Evolutionary conservation across 2,113 vertebrate species (phyloP).

Genomic region (Numida meleagris): DNA sequence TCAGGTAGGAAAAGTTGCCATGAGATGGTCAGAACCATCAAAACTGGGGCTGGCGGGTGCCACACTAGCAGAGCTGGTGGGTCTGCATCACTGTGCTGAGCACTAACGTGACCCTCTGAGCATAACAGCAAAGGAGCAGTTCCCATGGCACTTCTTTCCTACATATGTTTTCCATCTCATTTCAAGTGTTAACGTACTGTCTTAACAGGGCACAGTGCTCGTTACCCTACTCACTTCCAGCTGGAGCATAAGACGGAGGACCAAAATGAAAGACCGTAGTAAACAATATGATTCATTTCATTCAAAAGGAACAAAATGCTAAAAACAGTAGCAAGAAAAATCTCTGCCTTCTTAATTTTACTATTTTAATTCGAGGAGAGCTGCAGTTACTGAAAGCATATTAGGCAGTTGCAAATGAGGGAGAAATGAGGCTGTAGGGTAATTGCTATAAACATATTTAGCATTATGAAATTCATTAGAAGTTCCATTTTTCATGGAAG

Average conservation of each 20-base stretch:
- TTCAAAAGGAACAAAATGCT: constrained; percentile 8
- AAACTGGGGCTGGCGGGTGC: background rate
- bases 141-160: background rate
- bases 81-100: background rate
- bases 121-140: background rate
- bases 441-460: background rate
- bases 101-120: background rate
- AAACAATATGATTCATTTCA: constrained; percentile 42
- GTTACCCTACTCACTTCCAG: constrained; percentile 27
- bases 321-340: constrained; percentile 17
- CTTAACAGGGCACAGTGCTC: constrained; percentile 4
- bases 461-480: background rate
- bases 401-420: constrained; percentile 11
- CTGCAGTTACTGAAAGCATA: background rate
- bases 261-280: constrained; percentile 5
- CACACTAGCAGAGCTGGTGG: background rate
- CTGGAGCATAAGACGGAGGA: constrained; percentile 10
- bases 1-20: background rate
- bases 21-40: background rate
- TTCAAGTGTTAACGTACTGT: constrained; percentile 18
- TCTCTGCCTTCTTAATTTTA: background rate
- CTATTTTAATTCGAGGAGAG: background rate
- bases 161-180: background rate
- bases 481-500: background rate
- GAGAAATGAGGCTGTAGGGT: background rate